These are phyloP conservation scores for Nothoprocta pentlandii DNA, from an alignment of 2,113 vertebrate species.

Conservation along the genomic window DNA sequence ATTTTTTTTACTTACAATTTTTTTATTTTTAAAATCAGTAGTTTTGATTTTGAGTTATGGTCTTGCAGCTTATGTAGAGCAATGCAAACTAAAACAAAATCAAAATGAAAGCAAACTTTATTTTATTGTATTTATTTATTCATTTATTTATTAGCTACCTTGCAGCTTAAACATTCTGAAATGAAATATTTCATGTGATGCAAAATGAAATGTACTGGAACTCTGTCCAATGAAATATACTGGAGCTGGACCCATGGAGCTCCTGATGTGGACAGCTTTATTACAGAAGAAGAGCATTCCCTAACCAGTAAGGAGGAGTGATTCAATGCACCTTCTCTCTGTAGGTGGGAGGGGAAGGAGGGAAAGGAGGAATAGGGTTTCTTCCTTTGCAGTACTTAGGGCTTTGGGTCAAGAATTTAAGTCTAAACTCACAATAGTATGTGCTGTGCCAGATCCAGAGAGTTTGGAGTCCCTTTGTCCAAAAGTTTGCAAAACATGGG, in stretches of 20 bases:
- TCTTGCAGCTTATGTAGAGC: background rate
- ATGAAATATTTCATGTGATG: background rate
- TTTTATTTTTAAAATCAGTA: background rate
- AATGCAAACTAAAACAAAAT: background rate
- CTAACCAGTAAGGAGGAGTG: background rate
- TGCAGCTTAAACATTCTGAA: background rate
- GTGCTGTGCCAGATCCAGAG: slow-evolving; percentile 35
- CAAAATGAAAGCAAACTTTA: background rate
- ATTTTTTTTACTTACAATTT: background rate
- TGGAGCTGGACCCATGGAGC: background rate
- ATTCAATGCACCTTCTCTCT: slow-evolving; percentile 19
- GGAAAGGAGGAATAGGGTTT: background rate
- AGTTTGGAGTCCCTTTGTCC: slow-evolving; percentile 65
- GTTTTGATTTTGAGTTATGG: background rate
- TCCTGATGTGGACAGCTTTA: background rate
- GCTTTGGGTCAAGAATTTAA: slow-evolving; percentile 46
- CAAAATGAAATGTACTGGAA: background rate
- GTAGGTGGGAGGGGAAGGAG: slow-evolving; percentile 34
- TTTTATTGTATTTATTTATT: no score
- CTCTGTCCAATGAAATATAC: no score
- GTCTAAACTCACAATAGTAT: slow-evolving; percentile 16
- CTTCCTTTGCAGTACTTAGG: background rate
- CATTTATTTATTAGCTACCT: background rate
- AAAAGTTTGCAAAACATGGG: slow-evolving; percentile 25
- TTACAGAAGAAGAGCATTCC: slow-evolving; percentile 37